A percentile compares a stretch with the other conserved stretches of the same genome.
These are phyloP conservation scores for Schlechtendalia chinensis DNA, from an alignment of 1,140 invertebrate species.

Conservation along the genomic window DNA sequence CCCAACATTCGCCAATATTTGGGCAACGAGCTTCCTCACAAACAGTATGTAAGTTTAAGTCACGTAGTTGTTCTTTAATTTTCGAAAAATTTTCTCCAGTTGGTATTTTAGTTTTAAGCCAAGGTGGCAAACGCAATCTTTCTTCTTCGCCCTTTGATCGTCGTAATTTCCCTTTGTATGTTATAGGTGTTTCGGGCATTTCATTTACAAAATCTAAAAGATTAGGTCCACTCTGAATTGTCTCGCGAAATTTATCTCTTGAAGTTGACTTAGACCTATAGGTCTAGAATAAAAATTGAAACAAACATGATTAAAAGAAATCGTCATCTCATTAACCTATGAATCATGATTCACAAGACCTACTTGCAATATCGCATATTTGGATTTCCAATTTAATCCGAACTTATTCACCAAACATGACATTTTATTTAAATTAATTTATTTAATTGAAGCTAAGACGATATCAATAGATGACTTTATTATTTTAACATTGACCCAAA, in stretches of 20 bases:
- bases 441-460: too few relatives aligned
- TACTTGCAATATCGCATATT: constrained; percentile 13
- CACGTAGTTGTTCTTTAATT: constrained; percentile 83
- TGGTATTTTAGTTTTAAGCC: constrained; percentile 95
- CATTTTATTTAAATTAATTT: constrained; percentile 9
- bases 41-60: constrained; percentile 92
- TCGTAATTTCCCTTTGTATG: constrained; percentile 80
- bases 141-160: constrained; percentile 77
- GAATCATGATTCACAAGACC: background rate
- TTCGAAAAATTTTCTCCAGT: constrained; percentile 80
- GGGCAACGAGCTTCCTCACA: constrained; percentile 99
- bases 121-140: constrained; percentile 86
- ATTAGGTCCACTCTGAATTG: constrained; percentile 63
- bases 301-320: background rate
- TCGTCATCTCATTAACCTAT: background rate
- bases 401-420: constrained; percentile 22
- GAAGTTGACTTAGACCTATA: constrained; percentile 47
- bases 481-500: too few relatives aligned
- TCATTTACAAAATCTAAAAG: constrained; percentile 63
- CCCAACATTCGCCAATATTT: constrained; percentile 99
- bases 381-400: constrained; percentile 26
- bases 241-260: constrained; percentile 58
- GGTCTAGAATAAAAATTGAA: background rate
- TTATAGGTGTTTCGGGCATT: constrained; percentile 55
- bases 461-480: too few relatives aligned